Evolutionary conservation across 2,888 invertebrate genomes (phyloP), one percentile per base, ranked within the genome.

Genomic region (Apotomis betuletana): DNA sequence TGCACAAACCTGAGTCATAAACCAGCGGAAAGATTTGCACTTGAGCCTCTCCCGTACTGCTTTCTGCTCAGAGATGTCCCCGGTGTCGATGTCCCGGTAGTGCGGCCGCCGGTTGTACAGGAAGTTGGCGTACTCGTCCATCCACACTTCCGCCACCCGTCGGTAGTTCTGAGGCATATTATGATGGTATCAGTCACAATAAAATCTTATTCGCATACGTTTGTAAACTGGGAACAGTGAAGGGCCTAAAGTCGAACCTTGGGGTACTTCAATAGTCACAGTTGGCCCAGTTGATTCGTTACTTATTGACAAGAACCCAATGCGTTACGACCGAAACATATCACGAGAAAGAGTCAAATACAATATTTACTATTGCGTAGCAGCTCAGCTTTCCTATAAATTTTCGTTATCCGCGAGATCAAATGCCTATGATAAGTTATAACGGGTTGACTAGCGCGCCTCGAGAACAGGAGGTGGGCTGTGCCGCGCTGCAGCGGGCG

Each of bases 81-180:
- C 98, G 0, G 97, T 93, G 85, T 97, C 95, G n/a, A 98, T 91
- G 0, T 87, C 85, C 12, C 94, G 91, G 81, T 97, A 97, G 82
- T 96, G 96, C 0, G 98, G 97, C 46, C 97, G 94, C 0, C 98
- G 94, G 74, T 93, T 89, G 90, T 99, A 99, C 67, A 99, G 87
- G 84, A 95, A 96, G 78, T 98, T 94, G 2, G 97, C 97, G 87
- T 98, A 99, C 81, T 99, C 99, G 85, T 99, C 99, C 99, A 99
- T 99, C 99, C 99, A 99, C 3, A 99, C 99, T 81, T 98, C 98
- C 0, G 98, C 98, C 0, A 99, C 98, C 74, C 99, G 95, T 57
- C 96, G 95, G 88, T 98, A 98, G 89, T 99, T 99, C 96, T 97
- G 41, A 41, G 6, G 41, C 5, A 1, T 6, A 41, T 6, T 6